Base-by-base conservation (phyloP, 2,888 invertebrate genomes). In the Microplitis deprimator region DNA sequence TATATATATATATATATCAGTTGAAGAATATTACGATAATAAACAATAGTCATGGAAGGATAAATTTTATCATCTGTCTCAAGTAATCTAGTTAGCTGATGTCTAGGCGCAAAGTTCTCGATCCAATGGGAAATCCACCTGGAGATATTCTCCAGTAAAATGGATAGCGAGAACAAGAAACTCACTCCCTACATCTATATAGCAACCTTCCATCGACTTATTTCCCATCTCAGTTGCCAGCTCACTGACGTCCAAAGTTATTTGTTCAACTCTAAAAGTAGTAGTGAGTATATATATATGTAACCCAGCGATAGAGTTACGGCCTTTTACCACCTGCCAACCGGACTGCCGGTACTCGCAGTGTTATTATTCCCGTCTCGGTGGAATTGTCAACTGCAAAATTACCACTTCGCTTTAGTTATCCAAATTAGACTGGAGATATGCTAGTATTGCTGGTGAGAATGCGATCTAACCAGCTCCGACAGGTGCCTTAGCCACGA, bases 61-160 rank as follows among this genome's bases (percentile, higher is more conserved):
- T 29, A 59, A 73, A 73, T 73, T 73, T 73, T 50, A 65, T 73
- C 67, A 73, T 73, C 73, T 73, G 67, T 73, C 73, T 73, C 4
- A 16, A 73, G 73, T 73, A 73, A 73, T 73, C 73, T 40, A 73
- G 73, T 73, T 73, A 65, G 67, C 59, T 73, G 50, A 65, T 67
- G 65, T 65, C 67, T 67, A 20, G 64, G 41, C 8, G 59, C 65
- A 67, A 73, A 73, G 67, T 73, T 73, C 67, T 73, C 38, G 73
- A 73, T 73, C 73, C 73, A 73, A 73, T 73, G 67, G 73, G 73
- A 73, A 73, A 73, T 73, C 73, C 73, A 73, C 65, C 67, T 67
- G 73, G 65, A 73, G 73, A 65, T 65, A 41, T 50, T 73, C 65
- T 65, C 65, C 67, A 29, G 39, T 67, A 65, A 73, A 73, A 73